Base-by-base conservation (phyloP, 2,797 vertebrate species). In the Syncerus caffer region DNA sequence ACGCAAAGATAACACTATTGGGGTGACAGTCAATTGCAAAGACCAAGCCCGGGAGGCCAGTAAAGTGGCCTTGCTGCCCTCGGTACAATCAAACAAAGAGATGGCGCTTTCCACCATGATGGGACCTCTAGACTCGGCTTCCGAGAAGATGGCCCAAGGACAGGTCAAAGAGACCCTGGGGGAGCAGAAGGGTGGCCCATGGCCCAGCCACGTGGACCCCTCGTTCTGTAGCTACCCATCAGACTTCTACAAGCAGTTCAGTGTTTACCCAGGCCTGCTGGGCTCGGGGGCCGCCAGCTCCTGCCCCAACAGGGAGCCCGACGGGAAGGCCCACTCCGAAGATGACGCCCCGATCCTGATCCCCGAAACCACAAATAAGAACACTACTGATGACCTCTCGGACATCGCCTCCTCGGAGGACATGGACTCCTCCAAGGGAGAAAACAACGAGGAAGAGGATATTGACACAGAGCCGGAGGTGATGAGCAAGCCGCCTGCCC, bases 211-310 rank as follows among this genome's bases (percentile, higher is more conserved):
- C 96, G 93, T 99, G 98, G 99, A 99, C 95, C 98, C 99, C 76
- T 98, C 99, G 31, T 99, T 99, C 97, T 99, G 99, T 95, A 99
- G 99, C 90, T 99, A 99, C 98, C 99, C 99, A 50, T 99, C 99
- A 97, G 99, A 99, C 98, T 99, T 99, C 99, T 99, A 99, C 98
- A 99, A 99, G 98, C 99, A 99, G 92, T 99, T 99, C 4, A 99
- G 99, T 53, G 98, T 99, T 96, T 99, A 99, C 74, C 99, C 98
- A 94, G 99, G 98, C 98, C 47, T 98, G 80, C 98, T 96, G 64
- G 99, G 99, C 97, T 98, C 99, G 0, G 99, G 99, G 98, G 98
- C 98, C 93, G 98, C 99, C 90, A 98, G 98, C 79, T 99, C 99
- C 97, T 99, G 99, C 96, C 98, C 99, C 96, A 94, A 92, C 97